A percentile compares a stretch with the other conserved stretches of the same genome.
Conservation (phyloP, 1,140 invertebrate genomes). For the Drosophila willistoni region DNA sequence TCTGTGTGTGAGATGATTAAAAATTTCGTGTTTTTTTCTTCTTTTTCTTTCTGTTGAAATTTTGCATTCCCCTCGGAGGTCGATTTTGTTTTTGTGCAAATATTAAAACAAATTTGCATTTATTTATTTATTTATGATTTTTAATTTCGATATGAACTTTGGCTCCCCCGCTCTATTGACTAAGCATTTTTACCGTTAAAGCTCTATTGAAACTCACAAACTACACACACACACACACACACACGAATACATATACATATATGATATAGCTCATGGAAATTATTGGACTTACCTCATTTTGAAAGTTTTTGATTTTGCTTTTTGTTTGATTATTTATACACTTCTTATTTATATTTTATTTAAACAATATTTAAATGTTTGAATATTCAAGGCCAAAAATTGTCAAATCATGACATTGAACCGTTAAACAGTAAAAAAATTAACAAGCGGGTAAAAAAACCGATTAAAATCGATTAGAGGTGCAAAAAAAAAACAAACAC, state of each 20-base stretch:
- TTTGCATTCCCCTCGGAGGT: not conserved
- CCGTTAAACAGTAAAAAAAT: not conserved
- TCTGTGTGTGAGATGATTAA: too few species aligned
- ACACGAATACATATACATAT: not conserved
- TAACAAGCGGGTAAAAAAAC: not conserved
- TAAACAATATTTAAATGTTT: not conserved
- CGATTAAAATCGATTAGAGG: not conserved
- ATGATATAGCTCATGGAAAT: not conserved
- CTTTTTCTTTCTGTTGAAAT: not conserved
- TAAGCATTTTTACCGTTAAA: slow-evolving; percentile 4
- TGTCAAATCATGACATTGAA: slow-evolving; percentile 5
- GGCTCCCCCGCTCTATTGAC: not conserved
- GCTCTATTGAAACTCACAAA: not conserved
- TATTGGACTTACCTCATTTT: not conserved
- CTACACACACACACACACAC: not conserved
- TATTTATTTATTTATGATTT: not conserved
- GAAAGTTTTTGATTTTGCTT: not conserved
- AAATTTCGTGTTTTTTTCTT: too few species aligned
- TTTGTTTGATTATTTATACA: not conserved
- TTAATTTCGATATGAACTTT: not conserved
- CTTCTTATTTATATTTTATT: not conserved
- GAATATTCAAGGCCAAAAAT: slow-evolving; percentile 1
- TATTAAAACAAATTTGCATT: not conserved
- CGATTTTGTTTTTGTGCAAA: not conserved
- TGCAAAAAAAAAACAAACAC: not conserved